Evolutionary conservation across 2,113 vertebrate genomes (phyloP).

Genomic region (Chroicocephalus ridibundus): DNA sequence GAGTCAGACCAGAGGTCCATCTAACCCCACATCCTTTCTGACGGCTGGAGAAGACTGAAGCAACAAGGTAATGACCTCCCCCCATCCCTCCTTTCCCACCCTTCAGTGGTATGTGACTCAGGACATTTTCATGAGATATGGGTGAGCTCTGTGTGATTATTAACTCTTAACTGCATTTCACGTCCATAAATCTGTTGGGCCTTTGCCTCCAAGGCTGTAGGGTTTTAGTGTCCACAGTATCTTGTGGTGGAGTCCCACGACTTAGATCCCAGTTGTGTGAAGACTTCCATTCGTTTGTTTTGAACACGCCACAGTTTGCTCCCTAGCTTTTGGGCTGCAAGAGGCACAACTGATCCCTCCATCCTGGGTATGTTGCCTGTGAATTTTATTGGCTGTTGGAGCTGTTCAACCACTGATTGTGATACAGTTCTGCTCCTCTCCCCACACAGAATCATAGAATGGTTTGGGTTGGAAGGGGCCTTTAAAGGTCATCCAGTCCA

Average conservation of each 20-base stretch:
- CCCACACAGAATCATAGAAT: not conserved
- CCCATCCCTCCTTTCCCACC: not conserved
- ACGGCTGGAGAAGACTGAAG: not conserved
- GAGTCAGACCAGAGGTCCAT: not conserved
- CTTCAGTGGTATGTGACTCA: not conserved
- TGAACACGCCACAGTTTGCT: not conserved
- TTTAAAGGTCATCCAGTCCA: not conserved
- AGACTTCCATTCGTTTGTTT: not conserved
- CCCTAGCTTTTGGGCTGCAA: not conserved
- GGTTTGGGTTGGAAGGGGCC: not conserved
- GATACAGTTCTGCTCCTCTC: too few relatives aligned
- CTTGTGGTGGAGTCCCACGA: not conserved
- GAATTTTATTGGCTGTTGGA: not conserved
- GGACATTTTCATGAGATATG: not conserved
- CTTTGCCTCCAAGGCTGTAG: not conserved
- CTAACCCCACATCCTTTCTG: not conserved
- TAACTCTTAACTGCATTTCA: not conserved
- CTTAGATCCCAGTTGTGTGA: not conserved
- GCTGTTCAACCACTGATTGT: accelerated
- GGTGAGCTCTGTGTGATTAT: not conserved
- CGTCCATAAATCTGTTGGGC: not conserved
- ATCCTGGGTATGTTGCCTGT: not conserved
- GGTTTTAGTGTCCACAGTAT: not conserved
- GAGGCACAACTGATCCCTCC: not conserved
- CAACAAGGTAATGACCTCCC: not conserved